Evolutionary conservation across 2,888 invertebrate species (phyloP).

Genomic region (Cecidostiba fungosa): DNA sequence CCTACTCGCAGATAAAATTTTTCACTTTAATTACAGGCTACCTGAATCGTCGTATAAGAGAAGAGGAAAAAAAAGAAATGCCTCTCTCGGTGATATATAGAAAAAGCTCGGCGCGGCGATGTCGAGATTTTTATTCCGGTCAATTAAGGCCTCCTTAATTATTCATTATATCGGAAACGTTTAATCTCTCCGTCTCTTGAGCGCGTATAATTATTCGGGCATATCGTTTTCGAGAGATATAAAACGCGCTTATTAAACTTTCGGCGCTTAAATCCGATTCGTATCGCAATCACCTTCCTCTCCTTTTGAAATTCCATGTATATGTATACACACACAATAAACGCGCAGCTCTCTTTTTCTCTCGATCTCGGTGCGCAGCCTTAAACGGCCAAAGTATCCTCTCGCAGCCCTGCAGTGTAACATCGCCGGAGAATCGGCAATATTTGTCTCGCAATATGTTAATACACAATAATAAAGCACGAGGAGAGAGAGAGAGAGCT

Average conservation of each 20-base stretch:
- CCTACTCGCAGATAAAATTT: constrained; percentile 39
- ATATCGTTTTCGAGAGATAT: background rate
- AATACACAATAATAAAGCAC: constrained; percentile 57
- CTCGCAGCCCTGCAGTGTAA: background rate
- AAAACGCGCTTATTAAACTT: background rate
- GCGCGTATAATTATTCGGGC: background rate
- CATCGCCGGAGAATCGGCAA: constrained; percentile 35
- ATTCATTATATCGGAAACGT: constrained; percentile 15
- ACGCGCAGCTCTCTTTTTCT: background rate
- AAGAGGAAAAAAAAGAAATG: background rate
- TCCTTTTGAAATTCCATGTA: background rate
- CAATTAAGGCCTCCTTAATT: constrained; percentile 34
- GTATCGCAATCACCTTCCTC: background rate
- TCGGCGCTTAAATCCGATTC: background rate
- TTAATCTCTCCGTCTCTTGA: background rate
- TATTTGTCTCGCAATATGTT: constrained; percentile 60
- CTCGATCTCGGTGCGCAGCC: background rate
- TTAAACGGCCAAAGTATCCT: constrained; percentile 38
- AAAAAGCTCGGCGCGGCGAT: background rate
- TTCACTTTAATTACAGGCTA: constrained; percentile 50
- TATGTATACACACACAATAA: too few relatives aligned
- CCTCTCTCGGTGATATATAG: background rate
- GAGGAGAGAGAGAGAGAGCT: background rate
- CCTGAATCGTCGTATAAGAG: constrained; percentile 19
- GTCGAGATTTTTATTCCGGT: constrained; percentile 4